phyloP scores from a whole-genome alignment of 2,113 vertebrate species.

The Chaetura pelagica region DNA sequence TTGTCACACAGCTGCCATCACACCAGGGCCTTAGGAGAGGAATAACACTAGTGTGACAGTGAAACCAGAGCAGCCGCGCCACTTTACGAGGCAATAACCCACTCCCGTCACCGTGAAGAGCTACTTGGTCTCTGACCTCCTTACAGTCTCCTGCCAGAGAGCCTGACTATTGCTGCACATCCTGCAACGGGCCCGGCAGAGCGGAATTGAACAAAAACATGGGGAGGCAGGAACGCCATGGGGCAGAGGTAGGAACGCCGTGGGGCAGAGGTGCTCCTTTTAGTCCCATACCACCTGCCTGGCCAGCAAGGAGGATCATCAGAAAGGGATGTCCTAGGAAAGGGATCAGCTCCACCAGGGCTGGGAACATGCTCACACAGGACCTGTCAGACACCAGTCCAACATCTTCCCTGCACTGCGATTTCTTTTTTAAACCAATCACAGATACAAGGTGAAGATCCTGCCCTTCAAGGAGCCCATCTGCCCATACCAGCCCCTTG shows the following conservation, averaged over 20 bases:
- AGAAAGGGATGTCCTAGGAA: neutral
- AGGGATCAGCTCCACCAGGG: neutral
- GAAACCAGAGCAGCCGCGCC: accelerated
- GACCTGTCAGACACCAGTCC: neutral
- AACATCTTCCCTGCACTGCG: neutral
- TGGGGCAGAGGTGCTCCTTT: neutral
- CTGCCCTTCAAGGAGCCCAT: accelerated
- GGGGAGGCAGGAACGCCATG: neutral
- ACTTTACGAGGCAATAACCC: neutral
- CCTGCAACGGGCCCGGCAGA: accelerated
- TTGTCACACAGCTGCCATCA: accelerated
- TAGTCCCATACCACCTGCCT: neutral
- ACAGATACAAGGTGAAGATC: accelerated
- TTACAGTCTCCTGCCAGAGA: neutral
- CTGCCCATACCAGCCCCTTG: neutral
- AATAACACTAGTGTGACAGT: accelerated
- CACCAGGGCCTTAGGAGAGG: neutral
- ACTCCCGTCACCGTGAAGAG: neutral
- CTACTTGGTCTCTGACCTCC: conserved; percentile 40
- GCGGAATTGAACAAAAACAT: neutral
- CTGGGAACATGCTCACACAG: accelerated
- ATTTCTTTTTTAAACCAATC: neutral
- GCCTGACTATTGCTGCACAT: neutral
- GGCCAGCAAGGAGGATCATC: neutral
- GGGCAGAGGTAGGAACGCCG: neutral